Base-by-base conservation (phyloP, 2,113 vertebrate genomes). In the Forbesichthys agassizii region DNA sequence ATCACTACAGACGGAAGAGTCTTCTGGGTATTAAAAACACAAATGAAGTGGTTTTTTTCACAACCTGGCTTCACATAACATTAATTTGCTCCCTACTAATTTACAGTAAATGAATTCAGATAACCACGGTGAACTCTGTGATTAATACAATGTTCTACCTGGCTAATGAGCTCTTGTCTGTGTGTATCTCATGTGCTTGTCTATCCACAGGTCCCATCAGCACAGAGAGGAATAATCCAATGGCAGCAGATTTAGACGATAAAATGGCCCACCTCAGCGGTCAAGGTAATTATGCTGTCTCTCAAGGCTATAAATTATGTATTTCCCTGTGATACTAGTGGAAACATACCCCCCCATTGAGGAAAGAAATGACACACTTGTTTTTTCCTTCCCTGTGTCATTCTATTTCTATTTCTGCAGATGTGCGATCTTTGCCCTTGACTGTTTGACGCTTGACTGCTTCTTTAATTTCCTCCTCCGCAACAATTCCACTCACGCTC, bases 281-380 rank as follows among this genome's bases (percentile, higher is more conserved):
- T 73, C 69, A 74, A 72, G 77, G 81, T 73, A 85, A 89, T 83
- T 68, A 82, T 79, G 61, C 68, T 64, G 59, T 72, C 78, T 13
- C 74, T 59, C 51, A 75, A 75, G 62, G 78, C 68, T 60, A 42
- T 42, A 42, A 27, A 27, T 27, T 27, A 59, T 55, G 58, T 76
- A 59, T 57, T 57, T 65, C 72, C 63, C 54, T 48, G 3, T 0
- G 27, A 57, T 47, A 33, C 53, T 47, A 33, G 54, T 0, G 10
- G 49, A 83, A 84, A 82, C 79, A 80, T 75, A 69, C 71, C 72
- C 77, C 74, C 71, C 8, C 3, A 73, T 61, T 61, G 61, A 33
- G 47, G 71, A 58, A 16, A 74, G 78, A 65, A 73, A 69, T 56
- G 53, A 63, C 68, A 27, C 60, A 70, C 72, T 68, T 61, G 47